Base-by-base conservation (phyloP, 2,113 vertebrate species). In the Lamprologus sp. region DNA sequence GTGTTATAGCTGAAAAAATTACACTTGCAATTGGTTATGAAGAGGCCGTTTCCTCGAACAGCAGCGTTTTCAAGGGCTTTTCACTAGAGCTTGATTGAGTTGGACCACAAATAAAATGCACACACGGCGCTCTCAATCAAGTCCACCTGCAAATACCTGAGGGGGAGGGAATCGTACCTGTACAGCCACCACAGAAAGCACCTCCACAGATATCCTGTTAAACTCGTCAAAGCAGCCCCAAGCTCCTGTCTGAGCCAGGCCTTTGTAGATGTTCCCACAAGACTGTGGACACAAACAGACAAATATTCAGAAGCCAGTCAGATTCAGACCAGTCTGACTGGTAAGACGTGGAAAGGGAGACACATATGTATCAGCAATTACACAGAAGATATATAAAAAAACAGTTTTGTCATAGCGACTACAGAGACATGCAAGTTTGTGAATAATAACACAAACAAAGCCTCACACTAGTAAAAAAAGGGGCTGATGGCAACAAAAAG, bases 171-270 rank as follows among this genome's bases (percentile, higher is more conserved):
- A 42, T 47, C 96, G 92, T 95, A 99, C 99, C 98, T 99, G 98
- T 1, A 99, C 97, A 5, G 98, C 99, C 68, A 99, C 98, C 86
- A 99, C 99, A 0, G 98, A 99, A 84, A 99, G 95, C 54, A 99
- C 99, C 84, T 99, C 99, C 88, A 99, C 98, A 0, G 98, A 99
- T 90, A 99, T 99, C 90, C 99, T 96, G 95, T 99, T 99, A 87
- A 99, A 99, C 83, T 99, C 99, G 81, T 99, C 99, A 85, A 99
- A 99, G 94, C 99, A 99, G 92, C 99, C 98, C 98, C 99, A 99
- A 55, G 99, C 98, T n/a, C 99, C 99, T 0, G 98, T 98, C 96
- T 99, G 99, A 79, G 98, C 97, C 83, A 99, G 96, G 81, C 98
- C 98, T 96, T 99, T 99, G 95, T 99, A 99, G 96, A 99, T 99